Base-by-base conservation (phyloP, 2,797 vertebrate species). In the Xerus rutilus region DNA sequence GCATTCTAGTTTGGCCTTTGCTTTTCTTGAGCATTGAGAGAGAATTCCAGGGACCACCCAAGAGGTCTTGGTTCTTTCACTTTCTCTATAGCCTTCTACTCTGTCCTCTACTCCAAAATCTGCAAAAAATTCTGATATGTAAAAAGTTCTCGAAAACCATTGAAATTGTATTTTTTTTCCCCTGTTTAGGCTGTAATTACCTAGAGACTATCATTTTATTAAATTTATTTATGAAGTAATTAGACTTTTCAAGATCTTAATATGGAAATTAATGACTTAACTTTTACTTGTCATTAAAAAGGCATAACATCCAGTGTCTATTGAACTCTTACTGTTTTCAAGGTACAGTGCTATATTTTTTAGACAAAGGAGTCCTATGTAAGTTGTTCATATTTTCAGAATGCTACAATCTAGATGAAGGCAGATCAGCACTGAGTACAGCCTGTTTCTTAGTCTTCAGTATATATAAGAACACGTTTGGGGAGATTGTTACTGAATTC, bases 141-240 rank as follows among this genome's bases (percentile, higher is more conserved):
- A 77, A 47, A 64, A 82, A n/a, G 35, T 30, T 64, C 14, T 91
- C 78, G 59, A 93, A 97, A 92, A 85, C 20, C 5, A 54, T 82
- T 20, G 20, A 87, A 49, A n/a, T 77, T 82, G 62, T 25, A 52
- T 25, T 52, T 76, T 79, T 79, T 81, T 89, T 70, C 4, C 43
- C 59, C 86, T 89, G 35, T 39, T 18, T 93, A 95, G 59, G 10
- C 43, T 88, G 7, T 86, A 76, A 93, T 74, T 79, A 86, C 8
- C 45, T 52, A 23, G 52, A 94, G 35, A 87, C 62, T 59, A 1
- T 39, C 73, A 14, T 81, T 82, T 86, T 52, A 30, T 78, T 78
- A 72, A 84, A 49, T 65, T 89, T 64, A 95, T 94, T 94, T 94
- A 45, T 96, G 35, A n/a, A 39, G 6, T 78, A 93, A 76, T 78